Conservation (phyloP, 1,140 invertebrate genomes). For the Zophobas morio region DNA sequence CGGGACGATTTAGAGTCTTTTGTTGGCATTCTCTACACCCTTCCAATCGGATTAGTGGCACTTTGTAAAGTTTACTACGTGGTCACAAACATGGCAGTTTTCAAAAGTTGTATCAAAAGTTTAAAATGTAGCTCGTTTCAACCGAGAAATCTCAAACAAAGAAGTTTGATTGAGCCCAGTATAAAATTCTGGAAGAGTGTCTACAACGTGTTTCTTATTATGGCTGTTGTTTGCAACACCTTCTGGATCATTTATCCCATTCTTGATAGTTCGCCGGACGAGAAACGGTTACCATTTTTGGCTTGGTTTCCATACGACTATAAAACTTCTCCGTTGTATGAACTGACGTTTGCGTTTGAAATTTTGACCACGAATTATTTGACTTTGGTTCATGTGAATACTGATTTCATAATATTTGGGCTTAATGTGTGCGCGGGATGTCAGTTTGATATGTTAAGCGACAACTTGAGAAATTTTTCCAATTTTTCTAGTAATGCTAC, state of each 20-base stretch:
- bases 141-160: background rate
- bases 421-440: background rate
- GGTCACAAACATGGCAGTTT: slow-evolving; percentile 1
- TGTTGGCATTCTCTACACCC: too few species aligned
- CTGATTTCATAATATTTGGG: background rate
- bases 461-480: slow-evolving; percentile 17
- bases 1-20: too few species aligned
- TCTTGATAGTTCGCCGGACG: background rate
- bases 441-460: slow-evolving; percentile 21
- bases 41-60: background rate
- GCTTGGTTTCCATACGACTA: too few species aligned
- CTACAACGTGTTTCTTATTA: background rate
- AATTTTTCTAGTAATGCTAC: background rate
- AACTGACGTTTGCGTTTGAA: too few species aligned
- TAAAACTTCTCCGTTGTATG: too few species aligned
- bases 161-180: background rate
- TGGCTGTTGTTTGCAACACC: background rate
- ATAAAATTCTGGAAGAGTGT: slow-evolving; percentile 1
- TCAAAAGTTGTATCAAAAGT: background rate
- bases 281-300: slow-evolving; percentile 8
- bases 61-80: background rate
- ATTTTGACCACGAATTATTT: background rate
- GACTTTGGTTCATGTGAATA: background rate
- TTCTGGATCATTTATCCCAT: background rate
- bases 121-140: background rate